Base-by-base conservation (phyloP, 1,140 invertebrate genomes). In the Drosophila miranda region DNA sequence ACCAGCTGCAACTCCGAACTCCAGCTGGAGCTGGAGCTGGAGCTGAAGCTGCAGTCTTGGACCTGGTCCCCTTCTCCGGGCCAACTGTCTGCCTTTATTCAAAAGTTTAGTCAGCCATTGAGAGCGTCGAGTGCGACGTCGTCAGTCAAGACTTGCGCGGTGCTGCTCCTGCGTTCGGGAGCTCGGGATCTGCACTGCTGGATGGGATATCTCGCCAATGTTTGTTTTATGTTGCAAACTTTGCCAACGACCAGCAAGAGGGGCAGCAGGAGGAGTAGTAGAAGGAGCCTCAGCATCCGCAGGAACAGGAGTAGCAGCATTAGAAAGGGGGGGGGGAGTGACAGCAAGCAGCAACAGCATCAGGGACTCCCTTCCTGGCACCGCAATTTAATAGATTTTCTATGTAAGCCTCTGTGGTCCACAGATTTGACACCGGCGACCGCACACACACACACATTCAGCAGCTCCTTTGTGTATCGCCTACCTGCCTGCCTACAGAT, bases 21-120 rank as follows among this genome's bases (percentile, higher is more conserved):
- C 59, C 56, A 38, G 34, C 34, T 13, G 34, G 56, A 51, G 52
- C 57, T 59, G 53, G 28, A 49, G 53, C 57, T 59, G 57, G 28
- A 53, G 53, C 41, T 50, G 48, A 5, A 19, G 19, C 23, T 5
- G 23, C 23, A 23, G 23, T 26, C 23, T 21, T 21, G 44, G 19
- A 69, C 34, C 3, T 38, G 34, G 66, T 63, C 42, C 49, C 16
- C 19, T 21, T 11, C 45, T n/a, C 19, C 19, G 50, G n/a, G 13
- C 21, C 57, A 34, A 28, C 43, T 43, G 60, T 13, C 56, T 59
- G 79, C 71, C 41, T 77, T 82, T 86, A 86, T 86, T 86, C 82
- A 86, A 82, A 86, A 86, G 82, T 86, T 86, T 86, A 87, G 82
- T 84, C 74, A 86, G 82, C 82, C 82, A 87, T 86, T 86, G 74